Evolutionary conservation across 2,797 vertebrate species (phyloP), one percentile per base, ranked within the genome.

Genomic region (Sardinella longiceps): DNA sequence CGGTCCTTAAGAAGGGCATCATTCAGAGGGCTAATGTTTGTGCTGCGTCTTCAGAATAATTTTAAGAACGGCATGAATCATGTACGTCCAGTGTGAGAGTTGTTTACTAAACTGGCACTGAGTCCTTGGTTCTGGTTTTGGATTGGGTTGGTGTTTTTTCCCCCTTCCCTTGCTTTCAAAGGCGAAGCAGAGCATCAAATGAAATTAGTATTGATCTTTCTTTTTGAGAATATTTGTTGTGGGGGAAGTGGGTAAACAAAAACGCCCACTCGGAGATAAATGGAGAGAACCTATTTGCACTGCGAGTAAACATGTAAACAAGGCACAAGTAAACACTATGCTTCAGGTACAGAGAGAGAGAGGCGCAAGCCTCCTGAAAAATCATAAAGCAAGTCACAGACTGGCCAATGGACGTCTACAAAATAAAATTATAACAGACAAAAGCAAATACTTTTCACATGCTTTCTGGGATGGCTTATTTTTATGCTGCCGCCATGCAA

Each of bases 211-310:
- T 77, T 39, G 70, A 77, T 77, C 70, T 37, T 77, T 39, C 70
- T 43, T 77, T 77, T 77, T 18, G 9, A 43, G 37, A 18, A 77
- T 37, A 74, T 74, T 74, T 74, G 30, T 74, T 74, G 66, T 37
- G 66, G 66, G 37, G 66, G 66, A 74, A 20, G 70, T 77, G 20
- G 5, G 70, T 77, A 43, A 77, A 77, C 70, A 77, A 5, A 23
- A 37, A 7, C 25, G 37, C 70, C 70, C 70, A 77, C 70, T 77
- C 37, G 43, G 28, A 83, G 81, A 83, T 83, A 83, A 77, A 77
- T 77, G 70, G 70, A 77, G 70, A 1, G 66, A 5, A 14, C 33
- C 30, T 74, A 74, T 74, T 77, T 77, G 70, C 33, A 43, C 70
- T 39, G 70, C 70, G 43, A 37, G 70, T 18, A 77, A 77, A 77